Evolutionary conservation across 2,888 invertebrate genomes (phyloP), one percentile per base, ranked within the genome.

Genomic region (Lepidocyrtoides sp.): DNA sequence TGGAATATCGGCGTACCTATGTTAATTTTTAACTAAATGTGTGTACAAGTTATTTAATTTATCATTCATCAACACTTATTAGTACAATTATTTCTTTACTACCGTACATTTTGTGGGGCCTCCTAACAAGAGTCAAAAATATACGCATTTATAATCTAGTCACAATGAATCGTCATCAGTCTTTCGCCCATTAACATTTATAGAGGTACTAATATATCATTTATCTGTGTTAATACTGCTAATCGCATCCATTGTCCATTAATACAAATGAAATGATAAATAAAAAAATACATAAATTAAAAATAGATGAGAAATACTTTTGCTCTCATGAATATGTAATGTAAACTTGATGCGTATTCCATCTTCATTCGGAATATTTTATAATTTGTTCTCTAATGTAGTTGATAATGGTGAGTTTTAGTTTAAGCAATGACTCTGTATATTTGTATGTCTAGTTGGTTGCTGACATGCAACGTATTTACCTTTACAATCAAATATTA

Each of bases 171-270:
- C 17, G 20, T 10, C 44, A 23, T 72, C 72, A 72, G 72, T 72
- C 72, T 72, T 72, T 44, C 72, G 29, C 72, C 44, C 10, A 60
- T 23, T 60, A 60, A 60, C 17, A 72, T 4, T 44, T n/a, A 72
- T 14, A 1, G 44, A 44, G 44, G 44, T 72, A 44, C 72, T 72
- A 72, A 72, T 23, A 17, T 36, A 29, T 29, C 72, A 23, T 72
- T 72, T 72, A 69, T 17, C 44, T 14, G 44, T 44, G n/a, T n/a
- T n/a, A n/a, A n/a, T n/a, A n/a, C n/a, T n/a, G 72, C 72, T 72
- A 72, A 72, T 44, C 2, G 17, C 41, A 32, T 32, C 10, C 60
- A 60, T 26, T 14, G 14, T 26, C 14, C 12, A 29, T 29, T 14
- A 29, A 69, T 0, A 69, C 23, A 63, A 32, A 3, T 63, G 17